Conservation (phyloP, 2,113 vertebrate species). For the Dipodomys stephensi region DNA sequence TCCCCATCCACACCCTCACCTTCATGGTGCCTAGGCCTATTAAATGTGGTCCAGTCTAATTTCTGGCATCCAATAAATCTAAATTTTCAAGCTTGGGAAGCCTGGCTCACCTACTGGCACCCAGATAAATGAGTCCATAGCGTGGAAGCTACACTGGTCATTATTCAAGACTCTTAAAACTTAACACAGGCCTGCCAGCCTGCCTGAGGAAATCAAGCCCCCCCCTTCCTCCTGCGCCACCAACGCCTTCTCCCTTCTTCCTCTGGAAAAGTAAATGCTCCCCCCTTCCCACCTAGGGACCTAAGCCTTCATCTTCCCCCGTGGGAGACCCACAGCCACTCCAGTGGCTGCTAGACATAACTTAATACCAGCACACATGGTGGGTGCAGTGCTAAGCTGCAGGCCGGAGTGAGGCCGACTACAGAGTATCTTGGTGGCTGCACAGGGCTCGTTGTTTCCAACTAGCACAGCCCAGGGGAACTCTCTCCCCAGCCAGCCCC, state of each 20-base stretch:
- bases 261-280: not conserved
- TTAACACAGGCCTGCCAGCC: slow-evolving; percentile 50
- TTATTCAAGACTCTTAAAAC: slow-evolving; percentile 73
- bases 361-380: slow-evolving; percentile 63
- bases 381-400: slow-evolving; percentile 63
- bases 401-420: slow-evolving; percentile 63
- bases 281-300: not conserved
- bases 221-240: not conserved
- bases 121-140: slow-evolving; percentile 87
- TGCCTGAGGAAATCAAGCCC: slow-evolving; percentile 14
- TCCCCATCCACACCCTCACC: slow-evolving; percentile 62
- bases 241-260: not conserved
- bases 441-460: slow-evolving; percentile 80
- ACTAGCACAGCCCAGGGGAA: slow-evolving; percentile 51
- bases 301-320: not conserved
- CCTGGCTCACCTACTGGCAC: slow-evolving; percentile 82
- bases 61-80: slow-evolving; percentile 88
- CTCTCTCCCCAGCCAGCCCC: not conserved
- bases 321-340: not conserved
- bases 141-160: slow-evolving; percentile 81
- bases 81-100: slow-evolving; percentile 88
- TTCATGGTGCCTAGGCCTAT: slow-evolving; percentile 76
- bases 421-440: slow-evolving; percentile 79
- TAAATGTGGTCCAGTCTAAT: slow-evolving; percentile 81
- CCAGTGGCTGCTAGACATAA: slow-evolving; percentile 57